Evolutionary conservation across 2,888 invertebrate species (phyloP).

Genomic region (Blastobasis adustella): DNA sequence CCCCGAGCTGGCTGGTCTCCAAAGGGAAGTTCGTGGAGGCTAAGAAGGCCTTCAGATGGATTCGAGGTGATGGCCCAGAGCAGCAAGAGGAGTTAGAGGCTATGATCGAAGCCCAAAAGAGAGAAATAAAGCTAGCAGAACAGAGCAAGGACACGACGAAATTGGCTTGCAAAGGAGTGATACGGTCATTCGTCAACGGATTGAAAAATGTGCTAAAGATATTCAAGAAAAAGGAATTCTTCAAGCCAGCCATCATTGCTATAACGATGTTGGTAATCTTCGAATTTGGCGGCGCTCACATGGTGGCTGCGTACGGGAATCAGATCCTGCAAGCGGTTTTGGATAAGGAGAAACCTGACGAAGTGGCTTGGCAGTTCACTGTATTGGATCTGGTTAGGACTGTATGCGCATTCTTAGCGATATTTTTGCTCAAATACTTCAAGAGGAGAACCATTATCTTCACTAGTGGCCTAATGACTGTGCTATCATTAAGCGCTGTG

Average conservation of each 20-base stretch:
- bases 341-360: constrained; percentile 42
- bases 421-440: constrained; percentile 57
- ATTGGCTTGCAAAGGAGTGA: constrained; percentile 32
- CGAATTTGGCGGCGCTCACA: constrained; percentile 65
- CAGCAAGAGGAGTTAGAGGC: constrained; percentile 59
- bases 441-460: constrained; percentile 57
- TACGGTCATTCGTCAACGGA: constrained; percentile 35
- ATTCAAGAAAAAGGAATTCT: constrained; percentile 64
- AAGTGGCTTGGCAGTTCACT: constrained; percentile 75
- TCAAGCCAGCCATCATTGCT: constrained; percentile 60
- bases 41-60: constrained; percentile 73
- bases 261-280: constrained; percentile 65
- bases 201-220: constrained; percentile 47
- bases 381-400: constrained; percentile 79
- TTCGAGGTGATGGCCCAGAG: constrained; percentile 67
- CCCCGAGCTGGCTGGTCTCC: constrained; percentile 79
- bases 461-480: constrained; percentile 54
- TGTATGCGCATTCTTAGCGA: constrained; percentile 74
- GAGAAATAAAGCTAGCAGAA: constrained; percentile 33
- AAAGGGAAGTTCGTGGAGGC: constrained; percentile 75
- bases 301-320: constrained; percentile 64
- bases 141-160: constrained; percentile 28
- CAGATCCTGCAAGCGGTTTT: constrained; percentile 56
- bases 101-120: constrained; percentile 55
- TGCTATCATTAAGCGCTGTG: constrained; percentile 46